A percentile compares a stretch with the other conserved stretches of the same genome.
phyloP scores from a whole-genome alignment of 2,113 vertebrate genomes.

The Natator depressus region DNA sequence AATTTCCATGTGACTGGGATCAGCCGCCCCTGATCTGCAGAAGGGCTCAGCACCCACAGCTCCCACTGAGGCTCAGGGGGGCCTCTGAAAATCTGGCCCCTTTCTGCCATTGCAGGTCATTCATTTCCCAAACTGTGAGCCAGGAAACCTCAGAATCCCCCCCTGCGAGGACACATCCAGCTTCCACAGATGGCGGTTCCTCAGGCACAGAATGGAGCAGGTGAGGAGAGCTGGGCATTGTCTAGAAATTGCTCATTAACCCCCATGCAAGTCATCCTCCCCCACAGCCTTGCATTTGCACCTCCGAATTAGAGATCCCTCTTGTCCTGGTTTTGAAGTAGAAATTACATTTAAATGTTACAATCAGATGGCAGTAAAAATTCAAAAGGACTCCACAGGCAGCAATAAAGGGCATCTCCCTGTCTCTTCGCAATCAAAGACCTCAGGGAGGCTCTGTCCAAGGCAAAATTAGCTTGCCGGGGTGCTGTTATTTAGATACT shows the following conservation, averaged over 20 bases:
- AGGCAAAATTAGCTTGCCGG: background rate
- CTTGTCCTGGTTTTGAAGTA: background rate
- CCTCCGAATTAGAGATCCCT: background rate
- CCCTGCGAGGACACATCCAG: no score
- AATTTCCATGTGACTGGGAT: no score
- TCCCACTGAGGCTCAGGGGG: no score
- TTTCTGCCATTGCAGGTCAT: background rate
- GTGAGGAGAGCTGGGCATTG: background rate
- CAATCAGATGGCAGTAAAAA: background rate
- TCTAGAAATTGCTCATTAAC: background rate
- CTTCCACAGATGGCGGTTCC: background rate
- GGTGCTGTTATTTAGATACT: background rate
- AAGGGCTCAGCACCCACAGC: no score
- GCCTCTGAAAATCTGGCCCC: no score
- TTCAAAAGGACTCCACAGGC: background rate
- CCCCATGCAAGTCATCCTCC: no score
- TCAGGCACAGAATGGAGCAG: background rate
- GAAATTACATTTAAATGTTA: background rate
- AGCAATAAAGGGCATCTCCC: background rate
- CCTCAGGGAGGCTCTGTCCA: background rate
- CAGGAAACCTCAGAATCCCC: background rate
- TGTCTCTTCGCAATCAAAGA: background rate
- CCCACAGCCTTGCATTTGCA: background rate
- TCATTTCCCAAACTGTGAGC: fast-evolving
- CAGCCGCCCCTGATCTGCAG: no score